Evolutionary conservation across 1,140 invertebrate genomes (phyloP), one percentile per base, ranked within the genome.

Genomic region (Yoshiicerus persimilis): DNA sequence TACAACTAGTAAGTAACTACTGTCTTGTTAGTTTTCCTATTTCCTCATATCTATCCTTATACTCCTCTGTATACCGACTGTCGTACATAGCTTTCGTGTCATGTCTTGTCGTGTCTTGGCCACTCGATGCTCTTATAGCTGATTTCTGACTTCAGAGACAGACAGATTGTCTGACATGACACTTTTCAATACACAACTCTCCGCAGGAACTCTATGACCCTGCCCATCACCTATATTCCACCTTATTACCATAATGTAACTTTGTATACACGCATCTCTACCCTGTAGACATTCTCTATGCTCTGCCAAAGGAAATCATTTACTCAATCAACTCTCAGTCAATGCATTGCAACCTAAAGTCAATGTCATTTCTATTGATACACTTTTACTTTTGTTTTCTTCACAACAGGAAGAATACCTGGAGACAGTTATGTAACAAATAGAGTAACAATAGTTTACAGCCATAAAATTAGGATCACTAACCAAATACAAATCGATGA

Each of bases 321-420:
- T 70, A 10, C 66, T 30, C 4, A 70, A 16, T 4, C 23, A 27
- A 66, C 8, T 27, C 64, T 27, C 27, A 16, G 30, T 27, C 66
- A 27, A 5, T 30, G 25, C 30, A 27, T 70, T 30, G n/a, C 39
- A 11, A 62, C n/a, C 6, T 20, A 66, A 66, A 70, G 66, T 70
- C 66, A 70, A 70, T 30, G 66, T 70, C 66, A 70, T 30, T 70
- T 13, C 66, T 30, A 0, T 30, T 30, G 27, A 30, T 11, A 70
- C 66, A 70, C 66, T 70, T 70, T 70, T 30, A 70, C 66, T 70
- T 70, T 70, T 70, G 66, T 70, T 70, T 70, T 70, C 66, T 70
- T 70, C 66, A 70, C 47, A 16, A 16, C 47, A 56, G 47, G 27
- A 70, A 70, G 13, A 70, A 70, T 20, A 41, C 47, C 16, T 56